Base-by-base conservation (phyloP, 2,113 vertebrate species). In the Haplotaxodon microlepis region DNA sequence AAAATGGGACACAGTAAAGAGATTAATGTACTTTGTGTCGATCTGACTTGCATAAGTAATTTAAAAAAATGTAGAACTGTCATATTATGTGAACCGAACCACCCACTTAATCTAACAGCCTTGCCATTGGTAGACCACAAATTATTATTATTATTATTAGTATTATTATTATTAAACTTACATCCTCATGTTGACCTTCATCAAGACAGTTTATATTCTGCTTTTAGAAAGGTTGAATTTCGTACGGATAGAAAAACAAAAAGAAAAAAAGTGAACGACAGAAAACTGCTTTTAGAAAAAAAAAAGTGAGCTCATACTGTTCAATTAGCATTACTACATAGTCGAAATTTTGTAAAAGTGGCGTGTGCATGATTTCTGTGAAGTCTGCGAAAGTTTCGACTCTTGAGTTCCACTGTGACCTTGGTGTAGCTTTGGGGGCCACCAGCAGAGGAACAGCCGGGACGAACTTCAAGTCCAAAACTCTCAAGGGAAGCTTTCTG, bases 401-500 rank as follows among this genome's bases (percentile, higher is more conserved):
- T 89, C 83, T 38, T 71, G 24, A 3, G 82, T 47, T 83, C 84
- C 87, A 88, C 27, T 5, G 87, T 94, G 93, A 95, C 93, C 93
- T 88, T 86, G 90, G 69, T 91, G 51, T 85, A 90, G 83, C 51
- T 87, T 81, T 14, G 88, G 85, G 90, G 91, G 92, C 89, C 92
- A 92, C 94, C 90, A 93, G 92, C 92, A 91, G 84, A 91, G 86
- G 83, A 94, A 87, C 88, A 82, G 76, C 76, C n/a, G 96, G 96
- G 96, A 98, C 97, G 87, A 97, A 97, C 89, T 97, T 97, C 9
- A 96, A 96, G 24, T 97, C 97, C 93, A 96, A 86, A 94, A 93
- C 87, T 96, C 97, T 88, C 95, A 94, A 53, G 98, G 98, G 94
- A 98, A 97, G 90, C 96, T 90, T 94, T 96, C 97, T 90, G 96